These are phyloP conservation scores for Drosophila kikkawai DNA, from an alignment of 1,140 invertebrate genomes.

Conservation along the genomic window DNA sequence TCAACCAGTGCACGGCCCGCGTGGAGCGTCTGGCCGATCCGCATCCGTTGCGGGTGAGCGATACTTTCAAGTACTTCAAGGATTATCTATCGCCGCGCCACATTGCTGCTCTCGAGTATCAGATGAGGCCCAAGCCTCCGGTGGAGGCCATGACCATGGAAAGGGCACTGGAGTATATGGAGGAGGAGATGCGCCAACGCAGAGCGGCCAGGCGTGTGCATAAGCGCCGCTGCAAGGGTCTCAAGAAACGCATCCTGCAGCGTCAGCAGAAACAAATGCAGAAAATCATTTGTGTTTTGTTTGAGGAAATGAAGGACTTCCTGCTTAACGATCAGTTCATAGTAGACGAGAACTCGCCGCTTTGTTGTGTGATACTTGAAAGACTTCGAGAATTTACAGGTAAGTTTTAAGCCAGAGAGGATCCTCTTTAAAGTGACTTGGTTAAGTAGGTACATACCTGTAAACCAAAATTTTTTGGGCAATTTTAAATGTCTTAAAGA, in stretches of 20 bases:
- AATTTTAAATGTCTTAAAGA: no score
- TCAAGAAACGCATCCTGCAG: conserved; percentile 64
- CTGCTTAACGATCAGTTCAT: conserved; percentile 78
- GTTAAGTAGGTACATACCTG: no score
- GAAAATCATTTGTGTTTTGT: conserved; percentile 77
- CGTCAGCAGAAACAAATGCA: conserved; percentile 77
- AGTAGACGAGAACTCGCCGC: conserved; percentile 71
- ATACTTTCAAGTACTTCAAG: conserved; percentile 58
- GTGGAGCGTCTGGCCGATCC: conserved; percentile 71
- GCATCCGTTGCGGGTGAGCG: conserved; percentile 48
- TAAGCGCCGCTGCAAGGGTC: conserved; percentile 52
- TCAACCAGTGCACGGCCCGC: conserved; percentile 71
- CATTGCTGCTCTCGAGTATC: conserved; percentile 50
- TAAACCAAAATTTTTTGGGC: no score
- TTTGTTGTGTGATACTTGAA: conserved; percentile 71
- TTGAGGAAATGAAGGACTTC: conserved; percentile 83
- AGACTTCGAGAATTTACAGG: conserved; percentile 76
- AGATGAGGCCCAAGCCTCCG: conserved; percentile 61
- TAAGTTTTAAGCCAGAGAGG: conserved; percentile 13
- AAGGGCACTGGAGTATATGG: conserved; percentile 70
- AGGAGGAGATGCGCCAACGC: conserved; percentile 71
- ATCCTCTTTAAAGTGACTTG: neutral
- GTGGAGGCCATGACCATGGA: conserved; percentile 65
- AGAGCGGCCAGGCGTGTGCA: conserved; percentile 51
- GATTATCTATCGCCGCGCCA: conserved; percentile 48